Conservation (phyloP, 2,113 vertebrate genomes). For the Percina caprodes region DNA sequence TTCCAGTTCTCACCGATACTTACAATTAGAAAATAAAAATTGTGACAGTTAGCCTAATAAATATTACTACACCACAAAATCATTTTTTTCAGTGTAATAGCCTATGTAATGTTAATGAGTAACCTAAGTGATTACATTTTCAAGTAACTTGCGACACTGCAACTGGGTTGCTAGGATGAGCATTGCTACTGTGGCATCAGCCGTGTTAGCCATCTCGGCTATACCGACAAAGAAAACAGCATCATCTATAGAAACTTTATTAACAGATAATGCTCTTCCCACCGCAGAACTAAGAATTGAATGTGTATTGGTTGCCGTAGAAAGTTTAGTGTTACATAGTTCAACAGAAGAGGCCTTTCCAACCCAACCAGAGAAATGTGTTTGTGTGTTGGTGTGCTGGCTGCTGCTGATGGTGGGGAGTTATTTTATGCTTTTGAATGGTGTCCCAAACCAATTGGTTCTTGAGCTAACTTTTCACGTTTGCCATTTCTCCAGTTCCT, state of each 20-base stretch:
- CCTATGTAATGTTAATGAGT: too few relatives aligned
- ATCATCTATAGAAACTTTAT: not conserved
- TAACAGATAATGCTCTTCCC: not conserved
- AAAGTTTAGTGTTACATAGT: constrained; percentile 7
- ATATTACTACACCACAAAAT: too few relatives aligned
- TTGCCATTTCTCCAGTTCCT: constrained; percentile 19
- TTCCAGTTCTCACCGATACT: too few relatives aligned
- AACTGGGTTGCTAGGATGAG: not conserved
- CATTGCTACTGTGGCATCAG: not conserved
- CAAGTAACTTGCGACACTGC: not conserved
- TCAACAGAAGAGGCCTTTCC: not conserved
- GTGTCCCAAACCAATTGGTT: constrained; percentile 23
- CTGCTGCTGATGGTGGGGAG: not conserved
- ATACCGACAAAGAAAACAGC: not conserved
- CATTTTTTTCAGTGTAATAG: too few relatives aligned
- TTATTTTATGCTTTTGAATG: constrained; percentile 21
- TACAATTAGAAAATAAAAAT: too few relatives aligned
- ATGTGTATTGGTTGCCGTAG: not conserved
- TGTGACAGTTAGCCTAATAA: too few relatives aligned
- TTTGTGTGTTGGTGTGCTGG: not conserved
- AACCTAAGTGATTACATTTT: not conserved
- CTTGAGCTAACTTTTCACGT: constrained; percentile 4
- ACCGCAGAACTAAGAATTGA: not conserved
- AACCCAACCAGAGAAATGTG: not conserved
- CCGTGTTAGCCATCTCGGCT: too few relatives aligned